Percentiles rank a stretch among this genome's conserved stretches.
phyloP scores from a whole-genome alignment of 2,113 vertebrate genomes.

The Cynoglossus semilaevis region DNA sequence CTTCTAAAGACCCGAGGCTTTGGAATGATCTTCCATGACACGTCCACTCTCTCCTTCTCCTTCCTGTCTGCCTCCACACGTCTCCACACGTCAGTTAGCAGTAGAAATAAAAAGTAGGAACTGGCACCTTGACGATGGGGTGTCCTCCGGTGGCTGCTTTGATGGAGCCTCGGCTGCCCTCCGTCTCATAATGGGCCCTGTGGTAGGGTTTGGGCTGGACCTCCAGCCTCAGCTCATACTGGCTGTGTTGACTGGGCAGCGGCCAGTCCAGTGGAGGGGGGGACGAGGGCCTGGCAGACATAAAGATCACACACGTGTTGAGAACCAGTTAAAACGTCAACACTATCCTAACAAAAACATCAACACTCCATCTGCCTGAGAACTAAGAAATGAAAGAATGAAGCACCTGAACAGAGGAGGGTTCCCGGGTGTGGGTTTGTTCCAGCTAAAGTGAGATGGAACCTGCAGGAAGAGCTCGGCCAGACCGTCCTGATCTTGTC shows the following conservation, averaged over 20 bases:
- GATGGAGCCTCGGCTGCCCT: conserved; percentile 94
- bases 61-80: too few species aligned
- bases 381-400: too few species aligned
- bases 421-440: conserved; percentile 89
- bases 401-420: conserved; percentile 86
- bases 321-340: neutral
- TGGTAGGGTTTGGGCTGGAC: conserved; percentile 92
- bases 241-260: conserved; percentile 86
- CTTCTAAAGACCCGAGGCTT: too few species aligned
- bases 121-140: conserved; percentile 83
- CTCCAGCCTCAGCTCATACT: conserved; percentile 91
- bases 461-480: conserved; percentile 93
- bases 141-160: conserved; percentile 88
- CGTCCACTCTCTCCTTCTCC: too few species aligned
- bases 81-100: too few species aligned
- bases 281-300: conserved; percentile 80
- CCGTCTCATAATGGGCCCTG: conserved; percentile 96
- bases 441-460: conserved; percentile 92
- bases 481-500: conserved; percentile 77
- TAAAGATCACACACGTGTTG: neutral
- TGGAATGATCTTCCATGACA: too few species aligned
- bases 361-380: too few species aligned
- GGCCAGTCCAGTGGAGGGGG: conserved; percentile 91
- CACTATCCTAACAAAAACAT: neutral
- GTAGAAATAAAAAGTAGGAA: neutral